Percentiles rank a stretch among this genome's conserved stretches.
These are phyloP conservation scores for Arrhamphus sclerolepis DNA, from an alignment of 2,797 vertebrate genomes.

Conservation along the genomic window DNA sequence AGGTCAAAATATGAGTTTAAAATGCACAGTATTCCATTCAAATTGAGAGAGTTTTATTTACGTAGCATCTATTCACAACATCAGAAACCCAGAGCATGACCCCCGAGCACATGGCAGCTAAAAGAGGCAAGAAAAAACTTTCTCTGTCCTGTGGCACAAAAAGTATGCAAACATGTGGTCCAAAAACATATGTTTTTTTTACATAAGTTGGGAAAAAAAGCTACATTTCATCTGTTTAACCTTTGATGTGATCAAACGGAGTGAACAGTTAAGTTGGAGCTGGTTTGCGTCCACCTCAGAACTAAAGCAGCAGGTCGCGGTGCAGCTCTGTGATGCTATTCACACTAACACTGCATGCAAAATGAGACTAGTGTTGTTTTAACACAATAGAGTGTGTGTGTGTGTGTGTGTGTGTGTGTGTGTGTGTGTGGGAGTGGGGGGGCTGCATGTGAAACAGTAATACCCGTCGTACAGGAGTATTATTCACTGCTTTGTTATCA, in stretches of 20 bases:
- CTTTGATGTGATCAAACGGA: conserved; percentile 23
- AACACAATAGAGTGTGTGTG: conserved; percentile 71
- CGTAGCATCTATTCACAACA: too few species aligned
- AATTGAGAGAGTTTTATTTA: too few species aligned
- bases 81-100: too few species aligned
- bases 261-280: conserved; percentile 51
- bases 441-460: conserved; percentile 74
- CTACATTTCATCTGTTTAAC: not conserved
- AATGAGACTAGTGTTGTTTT: conserved; percentile 76
- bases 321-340: conserved; percentile 69
- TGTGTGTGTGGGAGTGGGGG: not conserved
- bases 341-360: conserved; percentile 76
- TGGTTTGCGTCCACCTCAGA: conserved; percentile 72
- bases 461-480: conserved; percentile 73
- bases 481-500: conserved; percentile 77
- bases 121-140: too few species aligned
- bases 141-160: too few species aligned
- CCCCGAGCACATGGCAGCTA: too few species aligned
- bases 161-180: too few species aligned
- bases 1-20: conserved; percentile 35
- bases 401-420: not conserved
- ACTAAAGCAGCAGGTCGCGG: conserved; percentile 66
- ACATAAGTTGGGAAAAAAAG: too few species aligned
- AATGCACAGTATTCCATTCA: too few species aligned
- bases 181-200: too few species aligned